Conservation (phyloP, 37 sponge, comb jelly and placozoan species). For the Beroe forskalii region DNA sequence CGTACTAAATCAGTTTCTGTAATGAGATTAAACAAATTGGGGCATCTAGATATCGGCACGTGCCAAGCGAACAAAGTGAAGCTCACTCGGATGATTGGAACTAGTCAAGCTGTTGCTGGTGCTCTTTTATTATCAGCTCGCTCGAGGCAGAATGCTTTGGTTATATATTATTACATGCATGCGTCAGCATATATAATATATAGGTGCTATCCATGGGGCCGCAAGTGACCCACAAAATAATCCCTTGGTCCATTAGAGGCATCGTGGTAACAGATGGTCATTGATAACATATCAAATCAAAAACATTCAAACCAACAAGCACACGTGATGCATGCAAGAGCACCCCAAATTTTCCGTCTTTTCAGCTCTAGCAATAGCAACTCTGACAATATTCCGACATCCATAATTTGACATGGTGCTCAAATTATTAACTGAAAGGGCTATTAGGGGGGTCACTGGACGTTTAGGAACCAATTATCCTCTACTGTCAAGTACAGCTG, state of each 20-base stretch:
- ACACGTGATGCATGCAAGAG: background rate
- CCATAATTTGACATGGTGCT: constrained; percentile 38
- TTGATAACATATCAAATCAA: constrained; percentile 28
- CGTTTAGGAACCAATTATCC: background rate
- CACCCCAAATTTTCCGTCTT: background rate
- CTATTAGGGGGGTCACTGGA: background rate
- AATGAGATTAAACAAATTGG: constrained; percentile 53
- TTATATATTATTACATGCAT: background rate
- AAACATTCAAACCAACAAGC: background rate
- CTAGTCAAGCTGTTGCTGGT: background rate
- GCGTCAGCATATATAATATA: too few relatives aligned
- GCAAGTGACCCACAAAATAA: too few relatives aligned
- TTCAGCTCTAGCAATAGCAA: background rate
- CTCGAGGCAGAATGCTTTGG: background rate
- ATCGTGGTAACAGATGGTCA: background rate
- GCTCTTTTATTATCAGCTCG: background rate
- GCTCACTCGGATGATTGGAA: background rate
- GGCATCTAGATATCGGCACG: constrained; percentile 44
- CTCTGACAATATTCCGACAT: constrained; percentile 38
- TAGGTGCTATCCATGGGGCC: too few relatives aligned
- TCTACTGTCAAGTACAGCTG: background rate
- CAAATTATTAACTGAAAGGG: constrained; percentile 1
- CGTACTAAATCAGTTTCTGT: constrained; percentile 61
- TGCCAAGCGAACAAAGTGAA: background rate
- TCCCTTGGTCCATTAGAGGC: too few relatives aligned